Conservation (phyloP, 2,797 vertebrate species). For the Ctenopoma multispine region DNA sequence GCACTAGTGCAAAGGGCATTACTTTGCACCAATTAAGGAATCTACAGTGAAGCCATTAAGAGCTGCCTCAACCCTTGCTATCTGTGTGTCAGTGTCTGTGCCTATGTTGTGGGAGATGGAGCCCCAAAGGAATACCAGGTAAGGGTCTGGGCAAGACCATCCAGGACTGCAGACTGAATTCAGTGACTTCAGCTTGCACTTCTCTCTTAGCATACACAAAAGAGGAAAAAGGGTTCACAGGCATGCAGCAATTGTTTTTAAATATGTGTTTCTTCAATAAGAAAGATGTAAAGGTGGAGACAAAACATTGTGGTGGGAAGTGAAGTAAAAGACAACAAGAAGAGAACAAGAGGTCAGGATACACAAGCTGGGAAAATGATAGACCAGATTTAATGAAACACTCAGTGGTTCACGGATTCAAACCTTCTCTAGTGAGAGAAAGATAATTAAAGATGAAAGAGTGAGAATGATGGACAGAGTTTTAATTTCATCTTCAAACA, state of each 20-base stretch:
- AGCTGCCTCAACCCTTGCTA: slow-evolving; percentile 12
- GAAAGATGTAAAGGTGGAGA: slow-evolving; percentile 37
- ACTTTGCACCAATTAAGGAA: slow-evolving; percentile 26
- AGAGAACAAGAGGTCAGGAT: slow-evolving; percentile 31
- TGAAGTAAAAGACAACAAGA: slow-evolving; percentile 32
- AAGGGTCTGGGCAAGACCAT: slow-evolving; percentile 11
- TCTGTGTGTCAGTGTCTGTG: background rate
- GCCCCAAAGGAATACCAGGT: slow-evolving; percentile 26
- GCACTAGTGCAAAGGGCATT: slow-evolving; percentile 33
- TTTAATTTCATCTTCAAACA: slow-evolving; percentile 47
- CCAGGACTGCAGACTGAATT: slow-evolving; percentile 28
- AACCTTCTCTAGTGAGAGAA: background rate
- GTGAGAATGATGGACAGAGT: slow-evolving; percentile 26
- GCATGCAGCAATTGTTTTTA: slow-evolving; percentile 28
- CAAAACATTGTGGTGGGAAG: slow-evolving; percentile 9
- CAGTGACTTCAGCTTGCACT: slow-evolving; percentile 32
- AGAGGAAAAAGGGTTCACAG: slow-evolving; percentile 3
- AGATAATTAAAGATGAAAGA: slow-evolving; percentile 8
- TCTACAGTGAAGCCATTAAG: slow-evolving; percentile 23
- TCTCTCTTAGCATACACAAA: slow-evolving; percentile 8
- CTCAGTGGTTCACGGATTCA: slow-evolving; percentile 7
- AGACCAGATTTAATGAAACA: slow-evolving; percentile 43
- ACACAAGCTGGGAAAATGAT: slow-evolving; percentile 40
- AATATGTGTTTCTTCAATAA: slow-evolving; percentile 25
- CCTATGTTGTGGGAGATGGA: slow-evolving; percentile 5